These are phyloP conservation scores for Myrmophylax atrothorax DNA, from an alignment of 2,113 vertebrate genomes.

Conservation along the genomic window DNA sequence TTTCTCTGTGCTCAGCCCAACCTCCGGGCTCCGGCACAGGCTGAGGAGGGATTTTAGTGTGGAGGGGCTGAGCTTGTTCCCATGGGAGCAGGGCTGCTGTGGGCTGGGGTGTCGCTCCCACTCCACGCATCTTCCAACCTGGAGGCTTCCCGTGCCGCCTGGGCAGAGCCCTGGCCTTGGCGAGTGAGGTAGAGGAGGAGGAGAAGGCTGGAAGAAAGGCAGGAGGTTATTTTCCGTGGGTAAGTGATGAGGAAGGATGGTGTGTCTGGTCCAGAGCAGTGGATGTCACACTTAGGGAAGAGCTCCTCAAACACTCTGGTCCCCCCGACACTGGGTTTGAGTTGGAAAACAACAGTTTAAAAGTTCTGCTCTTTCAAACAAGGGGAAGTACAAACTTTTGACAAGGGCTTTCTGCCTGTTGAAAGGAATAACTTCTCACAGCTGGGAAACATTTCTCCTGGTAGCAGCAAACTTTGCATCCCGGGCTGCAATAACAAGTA, in stretches of 20 bases:
- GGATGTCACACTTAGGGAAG: background rate
- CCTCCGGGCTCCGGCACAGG: background rate
- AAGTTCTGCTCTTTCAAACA: background rate
- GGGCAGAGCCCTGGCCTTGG: background rate
- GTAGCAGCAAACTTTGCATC: background rate
- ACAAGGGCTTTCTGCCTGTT: background rate
- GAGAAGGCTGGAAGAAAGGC: background rate
- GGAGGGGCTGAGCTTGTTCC: background rate
- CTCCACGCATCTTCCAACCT: rapidly evolving
- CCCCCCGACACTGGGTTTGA: too few relatives aligned
- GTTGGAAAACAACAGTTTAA: background rate
- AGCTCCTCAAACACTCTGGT: background rate
- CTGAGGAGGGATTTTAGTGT: background rate
- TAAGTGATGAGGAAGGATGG: background rate
- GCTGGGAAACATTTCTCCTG: background rate
- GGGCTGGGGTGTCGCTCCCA: background rate
- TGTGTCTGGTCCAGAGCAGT: background rate
- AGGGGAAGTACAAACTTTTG: background rate
- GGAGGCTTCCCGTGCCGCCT: background rate
- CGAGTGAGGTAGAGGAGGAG: background rate
- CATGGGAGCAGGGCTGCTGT: background rate
- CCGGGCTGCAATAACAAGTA: background rate
- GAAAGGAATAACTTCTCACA: background rate
- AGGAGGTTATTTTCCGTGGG: background rate
- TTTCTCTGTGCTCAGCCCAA: background rate